These are phyloP conservation scores for Myripristis jacobus DNA, from an alignment of 2,797 vertebrate species.

Conservation along the genomic window DNA sequence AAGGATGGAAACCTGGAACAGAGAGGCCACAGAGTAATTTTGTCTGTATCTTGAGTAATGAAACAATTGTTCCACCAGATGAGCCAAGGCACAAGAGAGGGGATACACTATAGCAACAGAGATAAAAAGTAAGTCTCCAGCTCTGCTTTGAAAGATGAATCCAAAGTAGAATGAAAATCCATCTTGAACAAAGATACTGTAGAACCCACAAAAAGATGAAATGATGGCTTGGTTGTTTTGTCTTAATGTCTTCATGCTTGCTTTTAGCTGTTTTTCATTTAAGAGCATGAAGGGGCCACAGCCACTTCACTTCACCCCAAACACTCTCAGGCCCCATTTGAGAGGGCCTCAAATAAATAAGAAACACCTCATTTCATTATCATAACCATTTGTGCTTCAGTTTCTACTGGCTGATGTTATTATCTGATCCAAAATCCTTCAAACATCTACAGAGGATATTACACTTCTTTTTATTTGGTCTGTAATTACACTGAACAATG, in stretches of 20 bases:
- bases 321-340: neutral
- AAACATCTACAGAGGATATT: neutral
- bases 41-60: conserved; percentile 1
- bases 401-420: too few relatives aligned
- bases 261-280: too few relatives aligned
- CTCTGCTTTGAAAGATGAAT: neutral
- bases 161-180: neutral
- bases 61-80: conserved; percentile 18
- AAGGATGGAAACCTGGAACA: conserved; percentile 4
- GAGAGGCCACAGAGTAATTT: too few relatives aligned
- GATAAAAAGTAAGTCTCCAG: neutral
- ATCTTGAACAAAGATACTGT: too few relatives aligned
- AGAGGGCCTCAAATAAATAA: conserved; percentile 2
- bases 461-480: neutral
- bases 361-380: neutral
- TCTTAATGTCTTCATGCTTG: too few relatives aligned
- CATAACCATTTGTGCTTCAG: too few relatives aligned
- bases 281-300: neutral
- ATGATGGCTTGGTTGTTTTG: too few relatives aligned
- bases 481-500: neutral
- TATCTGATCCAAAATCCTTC: too few relatives aligned
- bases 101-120: conserved; percentile 9
- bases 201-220: too few relatives aligned
- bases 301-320: conserved; percentile 21
- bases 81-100: conserved; percentile 11